These are phyloP conservation scores for Ciconia nigra DNA, from an alignment of 2,797 vertebrate species.

Conservation along the genomic window DNA sequence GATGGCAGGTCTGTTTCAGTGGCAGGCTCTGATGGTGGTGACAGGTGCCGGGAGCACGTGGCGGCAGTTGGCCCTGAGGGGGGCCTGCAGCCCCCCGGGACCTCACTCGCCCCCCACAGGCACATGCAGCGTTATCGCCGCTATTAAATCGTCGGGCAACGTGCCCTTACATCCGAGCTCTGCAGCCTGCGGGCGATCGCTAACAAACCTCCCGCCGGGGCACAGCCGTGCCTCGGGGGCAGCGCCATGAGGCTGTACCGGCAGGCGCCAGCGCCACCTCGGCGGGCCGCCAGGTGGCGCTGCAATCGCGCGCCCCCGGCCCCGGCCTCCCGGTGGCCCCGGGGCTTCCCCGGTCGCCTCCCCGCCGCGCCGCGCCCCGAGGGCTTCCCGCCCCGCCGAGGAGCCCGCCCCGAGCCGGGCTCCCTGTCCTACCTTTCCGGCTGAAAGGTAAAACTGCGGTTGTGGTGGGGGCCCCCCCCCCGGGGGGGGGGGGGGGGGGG, in stretches of 20 bases:
- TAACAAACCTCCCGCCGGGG: too few species aligned
- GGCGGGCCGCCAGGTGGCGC: neutral
- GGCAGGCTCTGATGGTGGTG: neutral
- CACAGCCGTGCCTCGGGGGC: neutral
- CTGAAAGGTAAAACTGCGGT: neutral
- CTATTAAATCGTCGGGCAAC: too few species aligned
- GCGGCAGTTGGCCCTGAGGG: neutral
- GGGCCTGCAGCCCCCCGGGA: neutral
- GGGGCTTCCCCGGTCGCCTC: too few species aligned
- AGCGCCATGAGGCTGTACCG: neutral
- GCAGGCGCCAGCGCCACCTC: neutral
- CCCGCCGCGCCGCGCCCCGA: neutral
- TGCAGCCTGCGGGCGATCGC: neutral
- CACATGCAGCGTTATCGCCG: too few species aligned
- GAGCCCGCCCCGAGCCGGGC: neutral
- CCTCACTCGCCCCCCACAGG: neutral
- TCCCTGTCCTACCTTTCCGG: too few species aligned
- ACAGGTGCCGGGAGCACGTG: fast-evolving
- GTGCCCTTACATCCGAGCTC: neutral
- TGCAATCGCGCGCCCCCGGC: neutral
- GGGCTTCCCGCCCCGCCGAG: neutral
- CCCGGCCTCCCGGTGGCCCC: neutral
- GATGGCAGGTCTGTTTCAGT: fast-evolving
- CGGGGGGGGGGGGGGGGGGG: too few species aligned
- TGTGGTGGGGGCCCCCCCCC: too few species aligned